Base-by-base conservation (phyloP, 2,797 vertebrate genomes). In the Macropus fuliginosus region DNA sequence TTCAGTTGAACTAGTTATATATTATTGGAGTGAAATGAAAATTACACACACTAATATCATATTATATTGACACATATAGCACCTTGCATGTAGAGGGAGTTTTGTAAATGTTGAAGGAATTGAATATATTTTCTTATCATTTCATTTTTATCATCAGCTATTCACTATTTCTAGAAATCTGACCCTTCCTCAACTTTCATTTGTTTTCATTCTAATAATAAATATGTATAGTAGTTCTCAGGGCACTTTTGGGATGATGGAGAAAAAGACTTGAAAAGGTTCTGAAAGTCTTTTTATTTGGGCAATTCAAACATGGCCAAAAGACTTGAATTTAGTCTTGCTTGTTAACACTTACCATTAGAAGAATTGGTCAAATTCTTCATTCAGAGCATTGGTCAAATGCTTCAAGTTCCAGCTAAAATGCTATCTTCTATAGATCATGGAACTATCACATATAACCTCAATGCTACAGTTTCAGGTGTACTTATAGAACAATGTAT, bases 251-350 rank as follows among this genome's bases (percentile, higher is more conserved):
- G 14, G 34, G n/a, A n/a, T 1, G 1, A 16, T 66, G 62, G 34
- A n/a, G 34, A 90, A 34, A 54, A 90, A 56, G 18, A n/a, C 16
- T 93, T 93, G 59, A 95, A 95, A 94, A 93, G 34, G 14, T n/a
- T 40, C 34, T 74, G 66, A 74, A 74, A 74, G 14, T 6, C 12
- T 91, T 89, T 55, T 96, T 95, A 87, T 81, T 96, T 93, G 74
- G 55, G 8, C 6, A 94, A 81, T 59, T 96, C 93, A 92, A 93
- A 95, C 18, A 8, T 40, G 66, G 14, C 8, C 66, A 40, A 74
- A 74, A 21, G 66, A n/a, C 13, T 74, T 40, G n/a, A 66, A 74
- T 14, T 74, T 40, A 16, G n/a, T 16, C 66, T 66, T 66, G 5
- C 62, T 66, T n/a, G 1, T 18, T 66, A n/a, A n/a, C 34, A 66